These are phyloP conservation scores for Thaumetopoea pityocampa DNA, from an alignment of 1,140 invertebrate species.

Conservation along the genomic window DNA sequence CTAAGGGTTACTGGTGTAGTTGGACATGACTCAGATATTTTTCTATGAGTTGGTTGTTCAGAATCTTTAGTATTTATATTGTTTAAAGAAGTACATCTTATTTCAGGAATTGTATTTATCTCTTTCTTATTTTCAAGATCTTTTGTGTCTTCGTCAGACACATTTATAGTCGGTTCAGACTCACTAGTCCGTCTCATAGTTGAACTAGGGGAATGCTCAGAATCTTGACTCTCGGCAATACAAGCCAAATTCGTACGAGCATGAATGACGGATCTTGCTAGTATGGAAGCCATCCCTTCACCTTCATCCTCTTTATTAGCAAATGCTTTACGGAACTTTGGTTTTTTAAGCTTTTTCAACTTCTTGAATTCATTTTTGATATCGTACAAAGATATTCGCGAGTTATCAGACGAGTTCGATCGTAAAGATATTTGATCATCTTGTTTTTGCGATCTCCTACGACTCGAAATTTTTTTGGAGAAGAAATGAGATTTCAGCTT, in stretches of 20 bases:
- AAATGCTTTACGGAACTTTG: constrained; percentile 74
- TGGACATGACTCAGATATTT: constrained; percentile 67
- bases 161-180: constrained; percentile 49
- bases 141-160: constrained; percentile 34
- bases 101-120: constrained; percentile 44
- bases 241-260: constrained; percentile 79
- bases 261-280: constrained; percentile 79
- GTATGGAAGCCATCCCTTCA: constrained; percentile 78
- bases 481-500: constrained; percentile 58
- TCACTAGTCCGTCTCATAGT: constrained; percentile 64
- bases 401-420: constrained; percentile 63
- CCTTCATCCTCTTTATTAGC: constrained; percentile 76
- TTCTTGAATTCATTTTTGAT: constrained; percentile 68
- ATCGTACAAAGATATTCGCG: constrained; percentile 60
- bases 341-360: constrained; percentile 63
- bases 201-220: constrained; percentile 60
- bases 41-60: constrained; percentile 31
- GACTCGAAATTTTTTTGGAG: constrained; percentile 38
- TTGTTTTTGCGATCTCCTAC: constrained; percentile 45
- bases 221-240: constrained; percentile 77
- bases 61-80: constrained; percentile 46
- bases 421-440: constrained; percentile 60
- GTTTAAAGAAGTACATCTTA: constrained; percentile 53
- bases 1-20: constrained; percentile 54
- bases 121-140: constrained; percentile 9